Conservation (phyloP, 2,113 vertebrate genomes). For the Gorsachius goisagi region DNA sequence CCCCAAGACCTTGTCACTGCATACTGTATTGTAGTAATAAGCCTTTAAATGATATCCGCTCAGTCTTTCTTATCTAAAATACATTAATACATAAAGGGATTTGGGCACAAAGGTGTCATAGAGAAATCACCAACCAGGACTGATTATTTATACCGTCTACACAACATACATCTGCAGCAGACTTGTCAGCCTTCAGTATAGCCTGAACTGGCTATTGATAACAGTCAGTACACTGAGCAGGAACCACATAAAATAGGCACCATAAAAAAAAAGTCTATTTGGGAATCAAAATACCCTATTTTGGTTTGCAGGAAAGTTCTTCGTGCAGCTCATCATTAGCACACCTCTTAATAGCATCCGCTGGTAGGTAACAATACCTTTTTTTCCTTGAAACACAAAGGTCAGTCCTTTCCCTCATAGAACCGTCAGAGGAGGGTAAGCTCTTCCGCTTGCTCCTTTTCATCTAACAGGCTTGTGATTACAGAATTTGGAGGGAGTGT, state of each 20-base stretch:
- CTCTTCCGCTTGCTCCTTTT: neutral
- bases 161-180: neutral
- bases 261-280: neutral
- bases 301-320: neutral
- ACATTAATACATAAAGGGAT: neutral
- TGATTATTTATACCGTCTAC: neutral
- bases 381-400: neutral
- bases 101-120: neutral
- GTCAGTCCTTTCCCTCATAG: neutral
- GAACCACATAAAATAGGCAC: neutral
- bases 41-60: neutral
- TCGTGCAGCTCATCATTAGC: neutral
- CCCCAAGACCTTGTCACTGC: neutral
- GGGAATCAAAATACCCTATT: neutral
- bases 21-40: neutral
- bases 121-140: neutral
- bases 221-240: neutral
- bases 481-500: neutral
- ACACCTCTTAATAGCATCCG: neutral
- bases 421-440: neutral
- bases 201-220: neutral
- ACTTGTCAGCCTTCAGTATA: neutral
- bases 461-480: neutral
- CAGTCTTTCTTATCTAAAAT: neutral
- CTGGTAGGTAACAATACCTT: accelerated